phyloP scores from a whole-genome alignment of 2,888 invertebrate species.

The Drosophila rubida region DNA sequence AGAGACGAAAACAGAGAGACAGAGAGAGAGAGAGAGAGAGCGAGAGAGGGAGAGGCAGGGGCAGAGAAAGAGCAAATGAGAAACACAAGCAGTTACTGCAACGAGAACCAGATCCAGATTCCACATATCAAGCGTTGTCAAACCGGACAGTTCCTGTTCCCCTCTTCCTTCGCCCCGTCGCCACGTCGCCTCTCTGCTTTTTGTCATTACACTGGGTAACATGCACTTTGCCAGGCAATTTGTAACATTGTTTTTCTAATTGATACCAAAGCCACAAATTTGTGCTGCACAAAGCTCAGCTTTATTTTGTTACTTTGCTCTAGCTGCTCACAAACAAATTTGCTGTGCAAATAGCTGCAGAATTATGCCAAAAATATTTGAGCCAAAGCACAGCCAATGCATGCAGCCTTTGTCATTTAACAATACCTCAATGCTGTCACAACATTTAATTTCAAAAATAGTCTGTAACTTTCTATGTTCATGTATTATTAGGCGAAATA shows the following conservation, averaged over 20 bases:
- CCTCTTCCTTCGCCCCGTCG: background rate
- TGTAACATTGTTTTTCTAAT: background rate
- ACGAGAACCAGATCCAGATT: constrained; percentile 35
- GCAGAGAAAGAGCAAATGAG: background rate
- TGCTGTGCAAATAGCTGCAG: no score
- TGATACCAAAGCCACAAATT: background rate
- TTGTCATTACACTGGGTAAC: constrained; percentile 2
- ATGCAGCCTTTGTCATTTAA: no score
- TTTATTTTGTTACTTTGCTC: background rate
- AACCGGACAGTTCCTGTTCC: constrained; percentile 2
- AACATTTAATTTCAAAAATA: no score
- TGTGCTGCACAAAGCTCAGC: background rate
- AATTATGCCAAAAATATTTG: background rate
- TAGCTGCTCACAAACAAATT: background rate
- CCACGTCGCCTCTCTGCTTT: background rate
- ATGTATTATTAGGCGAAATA: no score
- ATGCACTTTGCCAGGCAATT: constrained; percentile 5
- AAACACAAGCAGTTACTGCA: constrained; percentile 10
- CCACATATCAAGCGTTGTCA: constrained; percentile 51
- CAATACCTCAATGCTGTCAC: no score
- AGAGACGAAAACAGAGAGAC: constrained; percentile 9
- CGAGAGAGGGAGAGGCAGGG: background rate
- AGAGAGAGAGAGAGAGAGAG: background rate
- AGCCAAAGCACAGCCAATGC: no score
- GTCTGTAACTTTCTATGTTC: no score